Percentiles rank a stretch among this genome's conserved stretches.
Evolutionary conservation across 2,888 invertebrate genomes (phyloP).

Genomic region (Panzeria rudis): DNA sequence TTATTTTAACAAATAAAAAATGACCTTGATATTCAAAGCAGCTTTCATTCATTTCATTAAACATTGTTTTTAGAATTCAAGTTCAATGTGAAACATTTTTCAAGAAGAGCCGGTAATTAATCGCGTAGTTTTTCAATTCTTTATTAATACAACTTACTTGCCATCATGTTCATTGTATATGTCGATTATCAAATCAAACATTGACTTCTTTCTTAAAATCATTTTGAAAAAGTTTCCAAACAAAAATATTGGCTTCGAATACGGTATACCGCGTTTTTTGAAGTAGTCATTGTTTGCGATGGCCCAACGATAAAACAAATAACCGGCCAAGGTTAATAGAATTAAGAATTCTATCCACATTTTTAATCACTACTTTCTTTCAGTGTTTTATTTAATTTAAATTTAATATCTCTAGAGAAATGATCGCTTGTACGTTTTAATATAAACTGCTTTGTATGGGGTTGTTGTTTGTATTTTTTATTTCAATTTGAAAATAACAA

Average conservation of each 20-base stretch:
- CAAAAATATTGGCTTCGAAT: conserved; percentile 73
- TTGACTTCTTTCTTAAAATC: conserved; percentile 83
- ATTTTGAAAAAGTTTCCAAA: conserved; percentile 76
- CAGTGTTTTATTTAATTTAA: neutral
- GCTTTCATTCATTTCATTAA: neutral
- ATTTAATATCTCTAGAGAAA: conserved; percentile 17
- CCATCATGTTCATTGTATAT: conserved; percentile 84
- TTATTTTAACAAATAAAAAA: conserved; percentile 1
- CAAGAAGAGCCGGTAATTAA: neutral
- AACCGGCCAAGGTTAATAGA: conserved; percentile 66
- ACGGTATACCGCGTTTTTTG: conserved; percentile 76
- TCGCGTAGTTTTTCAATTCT: neutral
- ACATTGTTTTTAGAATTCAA: conserved; percentile 6
- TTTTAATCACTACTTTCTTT: conserved; percentile 22
- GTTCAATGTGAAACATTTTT: conserved; percentile 36
- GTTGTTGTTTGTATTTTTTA: conserved; percentile 38
- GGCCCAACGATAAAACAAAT: conserved; percentile 77
- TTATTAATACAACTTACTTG: conserved; percentile 78
- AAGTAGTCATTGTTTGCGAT: conserved; percentile 75
- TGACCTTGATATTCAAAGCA: neutral
- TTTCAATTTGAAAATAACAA: conserved; percentile 21
- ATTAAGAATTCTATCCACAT: conserved; percentile 77
- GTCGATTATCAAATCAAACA: conserved; percentile 84
- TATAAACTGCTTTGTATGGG: conserved; percentile 34
- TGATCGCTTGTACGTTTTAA: conserved; percentile 25